Conservation (phyloP, 2,888 invertebrate genomes). For the Scaptomyza caliginosa region DNA sequence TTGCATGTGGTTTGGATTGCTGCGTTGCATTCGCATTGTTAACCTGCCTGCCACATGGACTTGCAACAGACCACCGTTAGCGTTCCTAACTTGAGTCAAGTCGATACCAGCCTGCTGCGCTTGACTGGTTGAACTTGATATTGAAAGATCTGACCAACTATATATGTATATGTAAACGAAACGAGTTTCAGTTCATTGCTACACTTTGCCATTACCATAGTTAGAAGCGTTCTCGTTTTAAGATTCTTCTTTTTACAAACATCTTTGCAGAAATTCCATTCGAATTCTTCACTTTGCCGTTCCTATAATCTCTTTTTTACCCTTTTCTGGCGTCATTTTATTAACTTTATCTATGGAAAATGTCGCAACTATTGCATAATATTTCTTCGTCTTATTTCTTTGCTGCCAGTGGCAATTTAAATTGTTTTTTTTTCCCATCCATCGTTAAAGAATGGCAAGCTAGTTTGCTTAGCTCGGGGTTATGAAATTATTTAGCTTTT, state of each 20-base stretch:
- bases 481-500: slow-evolving; percentile 73
- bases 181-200: slow-evolving; percentile 50
- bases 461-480: slow-evolving; percentile 57
- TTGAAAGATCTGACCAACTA: slow-evolving; percentile 67
- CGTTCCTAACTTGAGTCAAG: slow-evolving; percentile 29
- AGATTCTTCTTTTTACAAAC: not conserved
- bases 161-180: slow-evolving; percentile 13
- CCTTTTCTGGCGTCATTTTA: slow-evolving; percentile 20
- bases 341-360: slow-evolving; percentile 47
- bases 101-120: too few relatives aligned
- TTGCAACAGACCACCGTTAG: slow-evolving; percentile 58
- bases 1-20: slow-evolving; percentile 14
- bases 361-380: slow-evolving; percentile 74
- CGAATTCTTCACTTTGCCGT: slow-evolving; percentile 28
- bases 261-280: slow-evolving; percentile 38
- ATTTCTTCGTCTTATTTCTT: slow-evolving; percentile 42
- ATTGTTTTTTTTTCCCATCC: slow-evolving; percentile 61
- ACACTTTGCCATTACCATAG: not conserved
- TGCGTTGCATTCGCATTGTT: slow-evolving; percentile 26
- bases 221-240: not conserved
- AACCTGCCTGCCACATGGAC: slow-evolving; percentile 63
- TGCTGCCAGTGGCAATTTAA: slow-evolving; percentile 53
- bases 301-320: slow-evolving; percentile 10
- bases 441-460: slow-evolving; percentile 56
- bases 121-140: slow-evolving; percentile 82